Evolutionary conservation across 2,888 invertebrate genomes (phyloP), one percentile per base, ranked within the genome.

Genomic region (Oscheius sp.): DNA sequence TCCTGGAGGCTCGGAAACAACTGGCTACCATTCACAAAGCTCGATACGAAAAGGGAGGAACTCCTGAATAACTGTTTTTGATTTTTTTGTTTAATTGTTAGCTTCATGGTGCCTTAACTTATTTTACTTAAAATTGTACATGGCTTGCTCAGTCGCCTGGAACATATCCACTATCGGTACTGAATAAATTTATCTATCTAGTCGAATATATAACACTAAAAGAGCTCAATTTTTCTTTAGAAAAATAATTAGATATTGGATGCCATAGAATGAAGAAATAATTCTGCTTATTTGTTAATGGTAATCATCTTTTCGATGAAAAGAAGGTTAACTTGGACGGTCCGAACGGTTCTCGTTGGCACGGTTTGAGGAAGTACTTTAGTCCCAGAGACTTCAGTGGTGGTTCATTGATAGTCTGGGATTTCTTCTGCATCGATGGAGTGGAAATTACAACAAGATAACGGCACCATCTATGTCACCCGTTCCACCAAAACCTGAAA

Each of bases 21-120:
- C 89, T 98, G 64, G 93, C 93, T 0, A 93, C 93, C 49, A 94
- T 98, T 84, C 90, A 95, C 6, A 94, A 94, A 84, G 94, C 94
- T 33, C 94, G 95, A 86, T 95, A 96, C 87, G 92, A 86, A 30
- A 36, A 70, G 20, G 71, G 22, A 4, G 63, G 41, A 17, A 56
- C 68, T n/a, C 63, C 63, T 8, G n/a, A n/a, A 14, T 17, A 67
- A 30, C 59, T 32, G 49, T 22, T 14, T 36, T 17, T 32, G 32
- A 17, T 54, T 3, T 54, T 41, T 41, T 5, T 32, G 38, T 57
- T 44, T 22, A 14, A 14, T 59, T 59, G 59, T 59, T 59, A 59
- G 59, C 59, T 59, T 44, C 38, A 44, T 41, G 41, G 59, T 59
- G 59, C 59, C 59, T 59, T 59, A 59, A 54, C 17, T 59, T 59